These are phyloP conservation scores for Epinephelus awoara DNA, from an alignment of 2,797 vertebrate species.

Conservation along the genomic window DNA sequence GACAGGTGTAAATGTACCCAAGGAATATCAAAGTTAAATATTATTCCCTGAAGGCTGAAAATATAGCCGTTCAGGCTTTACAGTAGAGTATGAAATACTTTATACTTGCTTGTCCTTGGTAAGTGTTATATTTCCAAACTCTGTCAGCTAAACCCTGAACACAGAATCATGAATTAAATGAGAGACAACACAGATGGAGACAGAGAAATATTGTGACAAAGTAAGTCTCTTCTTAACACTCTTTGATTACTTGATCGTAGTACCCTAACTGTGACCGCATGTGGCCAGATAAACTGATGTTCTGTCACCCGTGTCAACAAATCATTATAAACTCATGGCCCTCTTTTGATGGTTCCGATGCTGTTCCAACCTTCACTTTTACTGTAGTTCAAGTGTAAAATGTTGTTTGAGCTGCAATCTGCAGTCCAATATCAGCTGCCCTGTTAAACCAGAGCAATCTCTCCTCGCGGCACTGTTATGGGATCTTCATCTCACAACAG, in stretches of 20 bases:
- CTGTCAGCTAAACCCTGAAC: slow-evolving; percentile 44
- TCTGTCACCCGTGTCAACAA: slow-evolving; percentile 55
- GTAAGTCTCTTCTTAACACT: slow-evolving; percentile 34
- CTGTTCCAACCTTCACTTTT: slow-evolving; percentile 71
- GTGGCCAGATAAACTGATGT: slow-evolving; percentile 52
- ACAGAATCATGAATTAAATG: slow-evolving; percentile 48
- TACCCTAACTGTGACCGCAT: slow-evolving; percentile 29
- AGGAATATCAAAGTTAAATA: slow-evolving; percentile 67
- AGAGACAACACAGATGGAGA: slow-evolving; percentile 7
- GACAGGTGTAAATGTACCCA: slow-evolving; percentile 67
- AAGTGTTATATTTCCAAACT: slow-evolving; percentile 47
- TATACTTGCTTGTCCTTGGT: slow-evolving; percentile 51
- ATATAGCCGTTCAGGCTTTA: slow-evolving; percentile 45
- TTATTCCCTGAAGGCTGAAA: slow-evolving; percentile 57
- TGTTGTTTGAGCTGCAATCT: slow-evolving; percentile 71
- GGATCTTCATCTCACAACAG: slow-evolving; percentile 73
- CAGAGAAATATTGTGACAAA: slow-evolving; percentile 23
- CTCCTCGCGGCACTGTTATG: slow-evolving; percentile 60
- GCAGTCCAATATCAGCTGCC: slow-evolving; percentile 63
- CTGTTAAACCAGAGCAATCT: slow-evolving; percentile 77
- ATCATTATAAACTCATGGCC: slow-evolving; percentile 50
- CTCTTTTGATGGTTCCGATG: slow-evolving; percentile 61
- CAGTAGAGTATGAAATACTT: slow-evolving; percentile 35
- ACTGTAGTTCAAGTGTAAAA: slow-evolving; percentile 73
- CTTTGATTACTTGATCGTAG: slow-evolving; percentile 42